Evolutionary conservation across 2,797 vertebrate species (phyloP), one percentile per base, ranked within the genome.

Genomic region (Ctenosaura bakeri): DNA sequence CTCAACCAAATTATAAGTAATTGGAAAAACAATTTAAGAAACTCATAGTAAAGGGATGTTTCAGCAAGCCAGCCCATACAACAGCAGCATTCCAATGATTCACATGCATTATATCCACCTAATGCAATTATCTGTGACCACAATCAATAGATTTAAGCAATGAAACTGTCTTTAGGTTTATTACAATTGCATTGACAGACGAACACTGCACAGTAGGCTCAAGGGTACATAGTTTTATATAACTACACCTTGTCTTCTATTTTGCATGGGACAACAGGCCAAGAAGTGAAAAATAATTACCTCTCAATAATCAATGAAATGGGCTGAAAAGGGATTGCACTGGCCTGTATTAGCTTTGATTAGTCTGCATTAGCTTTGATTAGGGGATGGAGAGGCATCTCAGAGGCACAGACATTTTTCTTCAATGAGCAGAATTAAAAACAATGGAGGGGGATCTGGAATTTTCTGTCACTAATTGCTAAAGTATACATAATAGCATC

Each of bases 91-190:
- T 89, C 92, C 59, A 91, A 83, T 64, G 93, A 89, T 94, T 92
- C 89, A 85, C 54, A 10, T 93, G 80, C 91, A 93, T 93, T 94
- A 92, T 89, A 24, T 88, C 90, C 90, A 82, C 20, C 79, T 91
- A 85, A 92, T 89, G 82, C 83, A 93, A 92, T 94, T 95, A 92
- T 38, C 59, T 85, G 88, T 86, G 92, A 83, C 83, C 83, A 83
- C 90, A 94, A 91, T 95, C 92, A 91, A 90, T 95, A 90, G n/a
- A 89, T 89, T 91, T 90, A 92, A 95, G 94, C 88, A 94, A 91
- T 94, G 90, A 92, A 66, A 5, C 73, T 90, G 35, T 52, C 84
- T 95, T 95, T 94, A 92, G 64, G 94, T 89, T 94, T 82, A 89
- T 90, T 83, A 94, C 92, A 89, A 90, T 92, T 92, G 18, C 64